Evolutionary conservation across 2,113 vertebrate species (phyloP).

Genomic region (Equus quagga): DNA sequence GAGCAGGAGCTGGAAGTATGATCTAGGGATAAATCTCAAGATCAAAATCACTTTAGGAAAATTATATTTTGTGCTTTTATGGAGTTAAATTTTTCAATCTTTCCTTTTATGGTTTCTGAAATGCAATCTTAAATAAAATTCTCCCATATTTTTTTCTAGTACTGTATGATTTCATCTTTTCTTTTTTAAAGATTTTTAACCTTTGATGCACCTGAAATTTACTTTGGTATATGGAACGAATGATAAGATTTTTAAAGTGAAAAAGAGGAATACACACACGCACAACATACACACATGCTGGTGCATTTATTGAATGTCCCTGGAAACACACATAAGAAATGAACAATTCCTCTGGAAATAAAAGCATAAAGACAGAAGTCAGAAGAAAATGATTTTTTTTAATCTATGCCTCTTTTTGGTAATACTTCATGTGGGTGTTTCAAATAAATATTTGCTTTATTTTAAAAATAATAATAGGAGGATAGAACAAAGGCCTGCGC

Average conservation of each 20-base stretch:
- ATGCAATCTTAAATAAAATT: neutral
- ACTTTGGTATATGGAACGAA: neutral
- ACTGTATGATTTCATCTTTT: neutral
- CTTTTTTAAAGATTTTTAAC: constrained; percentile 2
- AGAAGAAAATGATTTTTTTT: neutral
- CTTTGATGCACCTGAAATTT: constrained; percentile 1
- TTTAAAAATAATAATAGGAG: neutral
- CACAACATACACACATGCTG: neutral
- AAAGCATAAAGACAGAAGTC: neutral
- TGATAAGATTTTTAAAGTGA: neutral
- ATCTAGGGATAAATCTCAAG: neutral
- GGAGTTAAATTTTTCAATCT: neutral
- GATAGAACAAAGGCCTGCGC: neutral
- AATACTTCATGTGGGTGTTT: neutral
- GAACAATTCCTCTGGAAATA: neutral
- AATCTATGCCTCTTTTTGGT: neutral
- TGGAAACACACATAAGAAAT: neutral
- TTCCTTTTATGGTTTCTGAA: constrained; percentile 13
- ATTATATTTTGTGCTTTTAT: constrained; percentile 14
- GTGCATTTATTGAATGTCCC: neutral
- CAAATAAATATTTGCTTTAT: neutral
- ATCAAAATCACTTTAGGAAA: constrained; percentile 54
- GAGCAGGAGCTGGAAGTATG: neutral
- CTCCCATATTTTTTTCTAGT: neutral
- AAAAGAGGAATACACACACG: neutral